Evolutionary conservation across 2,888 invertebrate species (phyloP), one percentile per base, ranked within the genome.

Genomic region (Epinotia demarniana): DNA sequence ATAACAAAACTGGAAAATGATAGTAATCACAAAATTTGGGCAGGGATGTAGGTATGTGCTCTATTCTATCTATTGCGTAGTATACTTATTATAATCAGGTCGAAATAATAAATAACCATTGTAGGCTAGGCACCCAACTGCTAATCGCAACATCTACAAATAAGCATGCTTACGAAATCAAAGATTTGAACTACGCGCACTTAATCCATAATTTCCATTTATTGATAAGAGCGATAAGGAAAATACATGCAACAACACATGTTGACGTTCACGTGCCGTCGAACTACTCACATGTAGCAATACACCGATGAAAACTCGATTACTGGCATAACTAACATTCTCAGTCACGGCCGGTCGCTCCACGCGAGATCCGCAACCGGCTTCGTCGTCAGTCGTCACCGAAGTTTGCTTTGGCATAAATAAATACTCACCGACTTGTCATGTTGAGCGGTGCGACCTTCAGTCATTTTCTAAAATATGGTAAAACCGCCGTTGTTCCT

Each of bases 391-490:
- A 53, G 58, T 75, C 62, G 73, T 73, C 67, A 53, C 68, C 62
- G 68, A 60, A 57, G 73, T 60, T 67, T 66, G 57, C 39, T 71
- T 71, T 72, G 75, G 75, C 66, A 73, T 66, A 46, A 43, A 58
- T 23, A 68, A 60, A 60, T 82, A 92, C 93, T 93, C 86, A 94
- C 93, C 92, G 92, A 89, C 87, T 91, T 92, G 83, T 90, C 93
- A 93, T 93, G 88, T 84, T 88, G 88, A 81, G 84, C 82, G 71
- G 84, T 82, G 80, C 86, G 85, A 85, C 91, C 91, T 88, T 93
- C 93, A 93, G 93, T 93, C 93, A 94, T 94, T 93, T 93, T 93
- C 93, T 87, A 94, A 88, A 87, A 92, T 93, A 84, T 93, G 92
- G 92, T 92, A 93, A 88, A 92, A 92, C 86, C 93, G 93, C 91